Percentiles rank a stretch among this genome's conserved stretches.
Conservation (phyloP, 2,797 vertebrate genomes). For the Anguilla pacifica region DNA sequence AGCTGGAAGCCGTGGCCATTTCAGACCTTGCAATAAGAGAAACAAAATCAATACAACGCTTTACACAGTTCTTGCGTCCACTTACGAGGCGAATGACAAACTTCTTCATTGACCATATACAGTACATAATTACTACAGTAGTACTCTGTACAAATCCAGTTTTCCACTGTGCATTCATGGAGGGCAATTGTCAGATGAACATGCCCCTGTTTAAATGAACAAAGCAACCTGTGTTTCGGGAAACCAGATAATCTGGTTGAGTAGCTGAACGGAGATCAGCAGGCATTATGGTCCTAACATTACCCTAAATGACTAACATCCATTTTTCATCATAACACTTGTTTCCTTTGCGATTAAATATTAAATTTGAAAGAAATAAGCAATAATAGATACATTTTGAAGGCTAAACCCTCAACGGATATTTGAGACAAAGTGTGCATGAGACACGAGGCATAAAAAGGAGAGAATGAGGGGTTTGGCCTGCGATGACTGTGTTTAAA, state of each 20-base stretch:
- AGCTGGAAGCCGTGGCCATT: slow-evolving; percentile 1
- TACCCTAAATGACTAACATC: not conserved
- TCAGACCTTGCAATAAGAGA: slow-evolving; percentile 15
- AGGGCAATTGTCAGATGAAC: not conserved
- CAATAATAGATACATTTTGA: not conserved
- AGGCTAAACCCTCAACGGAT: not conserved
- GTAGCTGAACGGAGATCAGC: not conserved
- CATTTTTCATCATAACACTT: not conserved
- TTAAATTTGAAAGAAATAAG: not conserved
- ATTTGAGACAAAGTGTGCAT: not conserved
- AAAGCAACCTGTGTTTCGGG: not conserved
- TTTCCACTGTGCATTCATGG: not conserved
- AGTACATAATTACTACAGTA: not conserved
- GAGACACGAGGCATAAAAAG: not conserved
- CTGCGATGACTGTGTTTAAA: not conserved
- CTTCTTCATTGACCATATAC: not conserved
- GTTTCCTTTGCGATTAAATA: not conserved
- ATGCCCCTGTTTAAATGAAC: not conserved
- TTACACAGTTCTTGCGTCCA: not conserved
- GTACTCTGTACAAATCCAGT: not conserved
- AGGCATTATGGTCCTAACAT: not conserved
- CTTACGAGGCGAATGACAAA: not conserved
- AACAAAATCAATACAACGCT: not conserved
- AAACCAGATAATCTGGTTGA: not conserved
- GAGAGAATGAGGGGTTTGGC: not conserved